A percentile compares a stretch with the other conserved stretches of the same genome.
Evolutionary conservation across 1,140 invertebrate species (phyloP).

Genomic region (Armadillidium nasatum): DNA sequence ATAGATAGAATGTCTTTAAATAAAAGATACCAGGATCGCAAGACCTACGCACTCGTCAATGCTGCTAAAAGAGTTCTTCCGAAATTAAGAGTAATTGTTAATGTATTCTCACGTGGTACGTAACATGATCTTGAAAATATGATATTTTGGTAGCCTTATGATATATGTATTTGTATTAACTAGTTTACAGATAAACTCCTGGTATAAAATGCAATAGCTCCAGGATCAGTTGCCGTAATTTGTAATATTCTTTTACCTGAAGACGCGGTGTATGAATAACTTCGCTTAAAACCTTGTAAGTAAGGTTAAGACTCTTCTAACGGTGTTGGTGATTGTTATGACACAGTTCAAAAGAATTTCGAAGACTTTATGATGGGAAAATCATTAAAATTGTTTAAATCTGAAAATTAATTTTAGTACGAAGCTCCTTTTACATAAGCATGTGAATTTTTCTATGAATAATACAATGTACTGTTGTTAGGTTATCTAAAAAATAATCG

Average conservation of each 20-base stretch:
- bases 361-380: not conserved
- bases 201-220: not conserved
- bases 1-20: not conserved
- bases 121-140: not conserved
- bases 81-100: not conserved
- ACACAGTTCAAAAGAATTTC: not conserved
- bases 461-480: not conserved
- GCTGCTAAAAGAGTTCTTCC: slow-evolving; percentile 6
- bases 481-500: not conserved
- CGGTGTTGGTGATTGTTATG: not conserved
- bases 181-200: not conserved
- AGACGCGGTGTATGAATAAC: not conserved
- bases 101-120: not conserved
- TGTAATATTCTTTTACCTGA: not conserved
- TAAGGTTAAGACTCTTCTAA: too few relatives aligned
- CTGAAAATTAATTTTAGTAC: not conserved
- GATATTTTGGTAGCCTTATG: not conserved
- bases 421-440: not conserved
- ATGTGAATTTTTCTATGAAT: not conserved
- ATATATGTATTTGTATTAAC: not conserved
- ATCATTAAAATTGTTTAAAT: not conserved
- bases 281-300: not conserved
- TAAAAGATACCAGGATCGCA: not conserved
- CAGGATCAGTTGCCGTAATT: not conserved
- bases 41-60: not conserved